Evolutionary conservation across 2,888 invertebrate genomes (phyloP).

Genomic region (Leptinotarsa peninsularis): DNA sequence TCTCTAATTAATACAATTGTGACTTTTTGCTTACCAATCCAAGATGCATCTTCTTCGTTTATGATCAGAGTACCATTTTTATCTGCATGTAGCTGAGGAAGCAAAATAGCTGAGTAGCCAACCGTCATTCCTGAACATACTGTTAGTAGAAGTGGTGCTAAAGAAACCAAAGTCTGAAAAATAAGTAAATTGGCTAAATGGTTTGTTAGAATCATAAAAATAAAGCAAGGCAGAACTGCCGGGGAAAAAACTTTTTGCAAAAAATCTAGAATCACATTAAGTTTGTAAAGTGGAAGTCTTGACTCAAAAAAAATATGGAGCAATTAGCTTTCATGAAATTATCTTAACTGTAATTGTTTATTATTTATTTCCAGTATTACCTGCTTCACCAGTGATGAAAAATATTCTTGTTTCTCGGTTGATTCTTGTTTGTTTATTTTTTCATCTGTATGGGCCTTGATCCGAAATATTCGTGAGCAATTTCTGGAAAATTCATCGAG

Average conservation of each 20-base stretch:
- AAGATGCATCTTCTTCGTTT: constrained; percentile 69
- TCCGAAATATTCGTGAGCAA: neutral
- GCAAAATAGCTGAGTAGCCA: constrained; percentile 74
- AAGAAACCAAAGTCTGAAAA: constrained; percentile 70
- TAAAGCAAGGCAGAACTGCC: too few species aligned
- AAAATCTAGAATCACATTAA: too few species aligned
- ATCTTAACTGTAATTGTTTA: too few species aligned
- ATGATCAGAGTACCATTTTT: constrained; percentile 66
- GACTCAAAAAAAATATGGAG: too few species aligned
- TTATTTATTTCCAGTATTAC: neutral
- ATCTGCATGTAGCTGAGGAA: constrained; percentile 70
- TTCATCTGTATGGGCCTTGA: neutral
- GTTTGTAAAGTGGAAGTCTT: too few species aligned
- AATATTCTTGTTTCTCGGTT: neutral
- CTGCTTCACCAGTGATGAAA: neutral
- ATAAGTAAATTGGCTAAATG: neutral
- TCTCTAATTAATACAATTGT: too few species aligned
- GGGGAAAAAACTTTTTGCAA: too few species aligned
- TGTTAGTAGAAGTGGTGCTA: constrained; percentile 71
- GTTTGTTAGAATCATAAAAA: too few species aligned
- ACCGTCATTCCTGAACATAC: constrained; percentile 72
- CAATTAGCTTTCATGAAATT: too few species aligned
- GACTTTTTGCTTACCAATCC: constrained; percentile 69
- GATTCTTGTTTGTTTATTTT: neutral
- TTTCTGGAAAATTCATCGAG: neutral